A percentile compares a stretch with the other conserved stretches of the same genome.
Conservation (phyloP, 2,888 invertebrate genomes). For the Drosophila nigricruria region DNA sequence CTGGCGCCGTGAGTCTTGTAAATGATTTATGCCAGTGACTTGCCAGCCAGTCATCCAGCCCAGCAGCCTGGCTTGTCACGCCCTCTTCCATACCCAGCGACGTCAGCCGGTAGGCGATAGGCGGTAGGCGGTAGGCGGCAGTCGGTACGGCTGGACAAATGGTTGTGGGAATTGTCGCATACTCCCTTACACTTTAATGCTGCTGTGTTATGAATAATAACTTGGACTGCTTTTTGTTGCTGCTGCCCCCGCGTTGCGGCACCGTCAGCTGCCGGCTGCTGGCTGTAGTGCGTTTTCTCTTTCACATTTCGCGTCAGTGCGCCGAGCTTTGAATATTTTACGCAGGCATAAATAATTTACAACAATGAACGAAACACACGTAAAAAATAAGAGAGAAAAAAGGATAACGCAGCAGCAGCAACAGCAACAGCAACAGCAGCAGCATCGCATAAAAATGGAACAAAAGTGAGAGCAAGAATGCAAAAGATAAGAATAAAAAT, state of each 20-base stretch:
- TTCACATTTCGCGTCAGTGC: slow-evolving; percentile 63
- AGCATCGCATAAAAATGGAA: slow-evolving; percentile 49
- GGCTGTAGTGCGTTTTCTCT: slow-evolving; percentile 55
- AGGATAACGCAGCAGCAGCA: slow-evolving; percentile 69
- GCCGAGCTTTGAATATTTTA: slow-evolving; percentile 79
- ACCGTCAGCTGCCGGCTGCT: slow-evolving; percentile 27
- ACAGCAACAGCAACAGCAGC: background rate
- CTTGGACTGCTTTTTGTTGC: slow-evolving; percentile 70
- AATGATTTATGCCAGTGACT: slow-evolving; percentile 76
- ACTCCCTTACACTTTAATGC: slow-evolving; percentile 79
- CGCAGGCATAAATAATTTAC: slow-evolving; percentile 82
- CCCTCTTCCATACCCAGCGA: slow-evolving; percentile 1
- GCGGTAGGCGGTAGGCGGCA: slow-evolving; percentile 19
- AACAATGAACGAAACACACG: slow-evolving; percentile 77
- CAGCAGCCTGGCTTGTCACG: slow-evolving; percentile 9
- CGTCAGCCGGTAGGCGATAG: slow-evolving; percentile 11
- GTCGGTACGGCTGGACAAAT: slow-evolving; percentile 58
- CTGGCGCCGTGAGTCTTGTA: slow-evolving; percentile 54
- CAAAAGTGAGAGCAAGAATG: slow-evolving; percentile 66
- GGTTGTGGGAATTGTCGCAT: slow-evolving; percentile 81
- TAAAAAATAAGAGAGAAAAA: slow-evolving; percentile 56
- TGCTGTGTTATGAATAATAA: slow-evolving; percentile 84
- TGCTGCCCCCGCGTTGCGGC: slow-evolving; percentile 29
- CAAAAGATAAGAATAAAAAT: slow-evolving; percentile 77
- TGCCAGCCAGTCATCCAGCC: slow-evolving; percentile 38